These are phyloP conservation scores for Pipistrellus pygmaeus DNA, from an alignment of 2,797 vertebrate genomes.

Conservation along the genomic window DNA sequence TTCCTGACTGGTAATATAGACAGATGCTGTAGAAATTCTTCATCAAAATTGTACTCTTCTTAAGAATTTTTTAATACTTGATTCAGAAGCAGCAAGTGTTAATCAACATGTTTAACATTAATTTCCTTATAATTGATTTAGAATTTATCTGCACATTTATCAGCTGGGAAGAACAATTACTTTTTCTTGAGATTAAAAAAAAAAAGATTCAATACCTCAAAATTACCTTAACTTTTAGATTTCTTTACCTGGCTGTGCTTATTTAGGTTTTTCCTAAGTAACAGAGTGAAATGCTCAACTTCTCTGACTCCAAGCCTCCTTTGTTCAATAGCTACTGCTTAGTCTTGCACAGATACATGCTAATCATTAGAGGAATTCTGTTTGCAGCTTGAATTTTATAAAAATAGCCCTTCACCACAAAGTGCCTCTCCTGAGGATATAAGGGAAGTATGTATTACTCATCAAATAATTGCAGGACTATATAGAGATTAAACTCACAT, in stretches of 20 bases:
- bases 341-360: neutral
- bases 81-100: neutral
- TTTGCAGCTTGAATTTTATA: neutral
- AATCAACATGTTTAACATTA: neutral
- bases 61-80: neutral
- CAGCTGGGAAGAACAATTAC: neutral
- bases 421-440: neutral
- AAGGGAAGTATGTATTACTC: neutral
- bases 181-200: neutral
- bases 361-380: neutral
- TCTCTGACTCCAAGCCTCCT: neutral
- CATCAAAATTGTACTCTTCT: neutral
- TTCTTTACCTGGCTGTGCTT: neutral
- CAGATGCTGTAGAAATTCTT: neutral
- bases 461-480: neutral
- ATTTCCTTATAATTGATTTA: neutral
- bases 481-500: neutral
- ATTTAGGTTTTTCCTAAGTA: neutral
- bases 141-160: neutral
- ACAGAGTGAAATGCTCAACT: neutral
- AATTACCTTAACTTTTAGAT: neutral
- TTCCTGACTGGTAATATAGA: neutral
- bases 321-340: neutral
- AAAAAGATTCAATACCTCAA: neutral
- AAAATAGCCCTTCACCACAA: neutral